A percentile compares a stretch with the other conserved stretches of the same genome.
Conservation (phyloP, 1,140 invertebrate species). For the Chelonus insularis region DNA sequence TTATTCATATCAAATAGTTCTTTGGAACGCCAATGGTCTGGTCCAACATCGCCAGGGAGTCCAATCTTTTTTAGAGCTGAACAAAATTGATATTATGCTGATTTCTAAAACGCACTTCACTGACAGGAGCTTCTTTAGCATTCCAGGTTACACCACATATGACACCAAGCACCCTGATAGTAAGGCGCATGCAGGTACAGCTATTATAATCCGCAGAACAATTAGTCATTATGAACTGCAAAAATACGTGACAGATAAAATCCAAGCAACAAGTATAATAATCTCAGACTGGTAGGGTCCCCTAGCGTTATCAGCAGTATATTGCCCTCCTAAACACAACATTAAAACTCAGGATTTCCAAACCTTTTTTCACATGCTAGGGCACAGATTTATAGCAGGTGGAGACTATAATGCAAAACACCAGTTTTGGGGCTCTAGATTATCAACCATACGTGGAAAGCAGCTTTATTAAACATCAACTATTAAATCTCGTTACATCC, state of each 20-base stretch:
- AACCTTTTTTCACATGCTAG: not conserved
- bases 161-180: conserved; percentile 31
- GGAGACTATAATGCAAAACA: too few species aligned
- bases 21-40: conserved; percentile 40
- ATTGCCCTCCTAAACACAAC: not conserved
- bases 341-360: not conserved
- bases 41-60: conserved; percentile 30
- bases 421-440: not conserved
- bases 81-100: conserved; percentile 39
- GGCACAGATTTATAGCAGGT: too few species aligned
- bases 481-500: too few species aligned
- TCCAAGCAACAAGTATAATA: conserved; percentile 38
- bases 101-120: conserved; percentile 27
- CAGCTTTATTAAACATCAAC: too few species aligned
- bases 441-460: not conserved
- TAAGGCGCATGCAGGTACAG: conserved; percentile 32
- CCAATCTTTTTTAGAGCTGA: conserved; percentile 28
- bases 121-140: too few species aligned
- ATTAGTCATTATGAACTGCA: conserved; percentile 25
- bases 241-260: conserved; percentile 21
- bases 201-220: conserved; percentile 34
- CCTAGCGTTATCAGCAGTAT: not conserved
- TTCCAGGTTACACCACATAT: conserved; percentile 28
- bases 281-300: too few species aligned
- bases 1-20: conserved; percentile 11